phyloP scores from a whole-genome alignment of 37 sponge, comb jelly and placozoan species.

The Tethya wilhelma region DNA sequence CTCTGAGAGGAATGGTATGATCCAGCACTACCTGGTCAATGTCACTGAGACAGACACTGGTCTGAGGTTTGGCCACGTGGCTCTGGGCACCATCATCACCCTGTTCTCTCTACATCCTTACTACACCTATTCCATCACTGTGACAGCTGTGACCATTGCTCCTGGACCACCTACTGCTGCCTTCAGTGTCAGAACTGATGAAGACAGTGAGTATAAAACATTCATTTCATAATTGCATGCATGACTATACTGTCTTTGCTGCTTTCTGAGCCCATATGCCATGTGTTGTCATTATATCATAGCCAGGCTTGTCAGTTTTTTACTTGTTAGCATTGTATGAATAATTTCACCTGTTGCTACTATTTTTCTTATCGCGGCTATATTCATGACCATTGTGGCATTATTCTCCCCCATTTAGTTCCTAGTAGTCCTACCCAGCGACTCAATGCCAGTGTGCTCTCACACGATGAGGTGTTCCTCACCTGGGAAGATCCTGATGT shows the following conservation, averaged over 20 bases:
- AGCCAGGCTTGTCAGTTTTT: not conserved
- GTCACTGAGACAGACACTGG: not conserved
- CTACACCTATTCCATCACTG: conserved; percentile 26
- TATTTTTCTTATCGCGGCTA: too few species aligned
- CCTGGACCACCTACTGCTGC: conserved; percentile 7
- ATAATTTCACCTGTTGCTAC: too few species aligned
- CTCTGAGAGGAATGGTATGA: conserved; percentile 31
- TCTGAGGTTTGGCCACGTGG: not conserved
- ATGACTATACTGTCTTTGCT: not conserved
- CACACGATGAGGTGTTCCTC: not conserved
- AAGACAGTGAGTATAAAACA: conserved; percentile 14
- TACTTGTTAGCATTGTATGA: too few species aligned
- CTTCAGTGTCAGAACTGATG: conserved; percentile 1
- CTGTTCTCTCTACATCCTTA: conserved; percentile 12
- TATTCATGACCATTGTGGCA: too few species aligned
- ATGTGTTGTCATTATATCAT: too few species aligned
- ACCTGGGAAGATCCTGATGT: conserved; percentile 22
- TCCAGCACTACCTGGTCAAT: conserved; percentile 27
- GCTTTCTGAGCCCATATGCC: too few species aligned
- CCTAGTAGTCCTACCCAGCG: conserved; percentile 14
- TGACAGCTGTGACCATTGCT: conserved; percentile 25
- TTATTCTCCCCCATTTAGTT: not conserved
- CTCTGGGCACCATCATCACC: not conserved
- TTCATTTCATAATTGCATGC: not conserved
- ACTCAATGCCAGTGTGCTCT: not conserved